Evolutionary conservation across 2,888 invertebrate genomes (phyloP).

Genomic region (Drosophila percnosoma): DNA sequence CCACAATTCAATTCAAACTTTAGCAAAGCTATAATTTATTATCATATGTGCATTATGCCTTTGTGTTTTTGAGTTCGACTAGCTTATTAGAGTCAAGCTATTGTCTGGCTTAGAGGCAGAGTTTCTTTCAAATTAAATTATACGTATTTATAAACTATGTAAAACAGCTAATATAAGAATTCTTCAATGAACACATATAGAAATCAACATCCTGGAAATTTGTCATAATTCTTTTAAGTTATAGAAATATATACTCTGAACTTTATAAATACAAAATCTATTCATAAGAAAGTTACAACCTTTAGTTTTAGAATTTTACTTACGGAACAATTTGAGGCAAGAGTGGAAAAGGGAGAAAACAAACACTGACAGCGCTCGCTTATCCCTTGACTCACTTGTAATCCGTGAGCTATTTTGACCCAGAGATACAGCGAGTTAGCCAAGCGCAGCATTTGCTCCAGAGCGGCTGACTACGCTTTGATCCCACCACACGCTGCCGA

Average conservation of each 20-base stretch:
- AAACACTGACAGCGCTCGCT: neutral
- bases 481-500: slow-evolving; percentile 15
- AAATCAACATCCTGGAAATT: too few relatives aligned
- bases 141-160: too few relatives aligned
- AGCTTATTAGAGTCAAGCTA: too few relatives aligned
- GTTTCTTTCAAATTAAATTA: too few relatives aligned
- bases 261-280: neutral
- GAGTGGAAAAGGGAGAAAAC: too few relatives aligned
- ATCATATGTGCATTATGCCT: neutral
- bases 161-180: too few relatives aligned
- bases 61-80: neutral
- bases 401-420: slow-evolving; percentile 26
- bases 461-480: slow-evolving; percentile 33
- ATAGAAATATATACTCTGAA: too few relatives aligned
- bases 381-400: neutral
- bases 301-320: neutral
- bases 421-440: slow-evolving; percentile 36
- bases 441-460: slow-evolving; percentile 39
- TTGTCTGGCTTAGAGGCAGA: too few relatives aligned
- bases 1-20: neutral
- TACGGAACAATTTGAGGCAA: neutral
- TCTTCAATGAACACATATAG: too few relatives aligned
- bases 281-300: neutral
- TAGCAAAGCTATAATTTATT: neutral
- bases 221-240: too few relatives aligned